Percentiles rank a stretch among this genome's conserved stretches.
phyloP scores from a whole-genome alignment of 2,113 vertebrate genomes.

The Polypterus senegalus region DNA sequence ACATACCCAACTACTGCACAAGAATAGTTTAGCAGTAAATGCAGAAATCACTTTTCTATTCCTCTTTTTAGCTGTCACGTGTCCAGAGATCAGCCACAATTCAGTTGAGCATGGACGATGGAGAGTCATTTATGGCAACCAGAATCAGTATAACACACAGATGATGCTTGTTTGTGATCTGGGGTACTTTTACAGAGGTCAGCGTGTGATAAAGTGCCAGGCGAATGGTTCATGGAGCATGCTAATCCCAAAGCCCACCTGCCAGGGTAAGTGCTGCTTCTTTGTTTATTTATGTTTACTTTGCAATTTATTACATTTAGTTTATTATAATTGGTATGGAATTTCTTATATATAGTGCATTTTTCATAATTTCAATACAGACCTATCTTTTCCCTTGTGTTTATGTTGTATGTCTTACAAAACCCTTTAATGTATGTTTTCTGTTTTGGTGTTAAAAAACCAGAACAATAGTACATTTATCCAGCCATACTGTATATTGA shows the following conservation, averaged over 20 bases:
- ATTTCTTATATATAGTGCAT: too few species aligned
- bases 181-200: slow-evolving; percentile 87
- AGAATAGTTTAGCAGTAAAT: too few species aligned
- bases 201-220: slow-evolving; percentile 80
- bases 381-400: too few species aligned
- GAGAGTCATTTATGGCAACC: slow-evolving; percentile 82
- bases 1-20: not conserved
- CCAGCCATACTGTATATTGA: too few species aligned
- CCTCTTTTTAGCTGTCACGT: slow-evolving; percentile 62
- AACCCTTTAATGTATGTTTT: too few species aligned
- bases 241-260: slow-evolving; percentile 68
- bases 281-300: too few species aligned
- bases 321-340: too few species aligned
- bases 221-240: slow-evolving; percentile 84
- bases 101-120: slow-evolving; percentile 82
- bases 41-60: not conserved
- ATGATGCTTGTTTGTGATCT: slow-evolving; percentile 93
- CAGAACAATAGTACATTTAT: too few species aligned
- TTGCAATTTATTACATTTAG: too few species aligned
- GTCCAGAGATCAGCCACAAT: slow-evolving; percentile 74
- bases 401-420: too few species aligned
- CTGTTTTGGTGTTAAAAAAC: too few species aligned
- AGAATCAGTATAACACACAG: slow-evolving; percentile 82
- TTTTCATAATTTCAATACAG: too few species aligned
- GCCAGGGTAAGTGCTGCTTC: slow-evolving; percentile 62